A percentile compares a stretch with the other conserved stretches of the same genome.
phyloP scores from a whole-genome alignment of 2,888 invertebrate species.

The Epinotia bilunana region DNA sequence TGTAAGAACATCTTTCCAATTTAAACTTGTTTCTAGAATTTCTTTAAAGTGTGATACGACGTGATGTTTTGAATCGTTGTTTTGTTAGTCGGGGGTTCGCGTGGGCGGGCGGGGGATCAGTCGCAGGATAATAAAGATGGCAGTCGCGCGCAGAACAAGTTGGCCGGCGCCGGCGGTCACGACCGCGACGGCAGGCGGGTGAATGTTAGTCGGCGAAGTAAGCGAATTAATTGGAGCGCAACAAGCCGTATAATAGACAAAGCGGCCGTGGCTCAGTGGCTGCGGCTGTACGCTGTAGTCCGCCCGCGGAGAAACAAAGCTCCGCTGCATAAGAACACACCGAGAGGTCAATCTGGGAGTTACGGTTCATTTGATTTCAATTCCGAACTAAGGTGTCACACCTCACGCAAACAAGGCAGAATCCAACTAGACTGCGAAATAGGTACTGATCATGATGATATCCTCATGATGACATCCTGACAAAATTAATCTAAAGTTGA shows the following conservation, averaged over 20 bases:
- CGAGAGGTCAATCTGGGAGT: background rate
- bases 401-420: no score
- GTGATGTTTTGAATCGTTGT: conserved; percentile 22
- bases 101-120: background rate
- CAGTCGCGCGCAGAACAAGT: background rate
- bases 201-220: conserved; percentile 12
- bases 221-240: conserved; percentile 18
- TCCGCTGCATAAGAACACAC: background rate
- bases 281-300: background rate
- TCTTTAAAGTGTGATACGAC: conserved; percentile 26
- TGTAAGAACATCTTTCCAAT: conserved; percentile 36
- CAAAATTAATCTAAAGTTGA: no score
- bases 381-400: no score
- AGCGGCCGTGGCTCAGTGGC: background rate
- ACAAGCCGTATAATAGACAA: background rate
- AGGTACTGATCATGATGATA: no score
- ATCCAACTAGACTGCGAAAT: no score
- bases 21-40: conserved; percentile 31
- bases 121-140: conserved; percentile 9
- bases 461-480: no score
- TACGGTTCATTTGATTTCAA: background rate
- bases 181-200: background rate
- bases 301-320: background rate
- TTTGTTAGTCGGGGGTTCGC: conserved; percentile 11
- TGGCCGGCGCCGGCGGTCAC: background rate